phyloP scores from a whole-genome alignment of 2,113 vertebrate species.

The Phylloscopus trochiloides region DNA sequence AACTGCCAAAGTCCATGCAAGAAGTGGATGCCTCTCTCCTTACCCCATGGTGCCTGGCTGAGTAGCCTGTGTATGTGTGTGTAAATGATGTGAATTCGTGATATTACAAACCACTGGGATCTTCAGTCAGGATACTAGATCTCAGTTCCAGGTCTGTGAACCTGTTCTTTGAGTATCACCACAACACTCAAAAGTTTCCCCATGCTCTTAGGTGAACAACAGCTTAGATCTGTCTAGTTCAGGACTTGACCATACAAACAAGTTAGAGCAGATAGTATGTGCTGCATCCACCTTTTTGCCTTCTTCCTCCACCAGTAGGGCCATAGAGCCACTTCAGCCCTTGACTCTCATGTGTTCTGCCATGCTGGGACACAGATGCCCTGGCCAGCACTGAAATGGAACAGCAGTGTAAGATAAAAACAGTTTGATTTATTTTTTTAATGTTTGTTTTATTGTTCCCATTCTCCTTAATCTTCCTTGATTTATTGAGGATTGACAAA shows the following conservation, averaged over 20 bases:
- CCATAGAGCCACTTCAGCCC: neutral
- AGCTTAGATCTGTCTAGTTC: neutral
- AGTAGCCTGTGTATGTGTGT: neutral
- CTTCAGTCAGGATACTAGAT: neutral
- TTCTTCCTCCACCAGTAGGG: neutral
- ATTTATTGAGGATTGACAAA: slow-evolving; percentile 16
- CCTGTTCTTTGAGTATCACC: neutral
- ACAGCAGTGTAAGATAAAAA: neutral
- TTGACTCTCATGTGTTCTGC: neutral
- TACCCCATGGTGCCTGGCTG: neutral
- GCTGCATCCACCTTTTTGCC: neutral
- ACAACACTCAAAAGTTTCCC: neutral
- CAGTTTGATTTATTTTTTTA: neutral
- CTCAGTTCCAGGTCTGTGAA: neutral
- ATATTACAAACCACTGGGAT: neutral
- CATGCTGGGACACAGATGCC: neutral
- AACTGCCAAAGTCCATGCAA: neutral
- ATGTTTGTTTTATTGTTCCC: slow-evolving; percentile 28
- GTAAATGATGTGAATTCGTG: neutral
- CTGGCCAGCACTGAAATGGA: neutral
- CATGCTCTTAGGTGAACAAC: neutral
- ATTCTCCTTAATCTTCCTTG: neutral
- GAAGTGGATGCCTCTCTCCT: neutral
- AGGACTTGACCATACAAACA: neutral
- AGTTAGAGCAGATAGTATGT: neutral